Evolutionary conservation across 2,797 vertebrate species (phyloP).

Genomic region (Phrynocephalus forsythii): DNA sequence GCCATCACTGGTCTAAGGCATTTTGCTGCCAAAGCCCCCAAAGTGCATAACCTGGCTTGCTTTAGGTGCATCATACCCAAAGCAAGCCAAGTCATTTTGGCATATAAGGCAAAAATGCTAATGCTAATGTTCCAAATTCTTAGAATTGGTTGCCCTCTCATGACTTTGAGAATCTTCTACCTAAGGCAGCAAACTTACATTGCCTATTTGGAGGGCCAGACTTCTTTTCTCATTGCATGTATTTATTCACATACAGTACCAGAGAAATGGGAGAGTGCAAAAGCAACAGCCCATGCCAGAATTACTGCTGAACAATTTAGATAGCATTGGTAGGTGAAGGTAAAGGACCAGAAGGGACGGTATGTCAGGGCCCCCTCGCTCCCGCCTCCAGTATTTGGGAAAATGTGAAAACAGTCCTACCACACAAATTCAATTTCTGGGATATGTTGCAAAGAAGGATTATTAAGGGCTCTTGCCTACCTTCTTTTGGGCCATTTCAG

Average conservation of each 20-base stretch:
- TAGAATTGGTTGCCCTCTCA: background rate
- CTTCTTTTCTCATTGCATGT: background rate
- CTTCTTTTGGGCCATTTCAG: background rate
- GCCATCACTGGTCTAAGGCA: no score
- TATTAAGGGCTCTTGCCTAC: background rate
- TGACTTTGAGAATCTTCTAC: background rate
- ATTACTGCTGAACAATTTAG: background rate
- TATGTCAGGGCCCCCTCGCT: no score
- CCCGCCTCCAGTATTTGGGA: background rate
- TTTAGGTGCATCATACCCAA: background rate
- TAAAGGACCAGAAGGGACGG: no score
- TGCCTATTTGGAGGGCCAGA: background rate
- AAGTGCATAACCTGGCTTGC: no score
- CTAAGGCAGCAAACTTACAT: background rate
- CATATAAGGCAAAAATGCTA: background rate
- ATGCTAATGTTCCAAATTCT: background rate
- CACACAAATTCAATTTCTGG: background rate
- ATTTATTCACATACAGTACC: background rate
- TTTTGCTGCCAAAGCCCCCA: no score
- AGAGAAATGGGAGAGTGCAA: background rate
- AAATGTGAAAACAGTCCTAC: background rate
- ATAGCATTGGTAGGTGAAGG: background rate
- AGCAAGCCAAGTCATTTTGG: background rate
- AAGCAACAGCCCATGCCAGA: no score
- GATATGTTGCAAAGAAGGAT: background rate